Conservation (phyloP, 2,888 invertebrate genomes). For the Drosophila neoperkinsi region DNA sequence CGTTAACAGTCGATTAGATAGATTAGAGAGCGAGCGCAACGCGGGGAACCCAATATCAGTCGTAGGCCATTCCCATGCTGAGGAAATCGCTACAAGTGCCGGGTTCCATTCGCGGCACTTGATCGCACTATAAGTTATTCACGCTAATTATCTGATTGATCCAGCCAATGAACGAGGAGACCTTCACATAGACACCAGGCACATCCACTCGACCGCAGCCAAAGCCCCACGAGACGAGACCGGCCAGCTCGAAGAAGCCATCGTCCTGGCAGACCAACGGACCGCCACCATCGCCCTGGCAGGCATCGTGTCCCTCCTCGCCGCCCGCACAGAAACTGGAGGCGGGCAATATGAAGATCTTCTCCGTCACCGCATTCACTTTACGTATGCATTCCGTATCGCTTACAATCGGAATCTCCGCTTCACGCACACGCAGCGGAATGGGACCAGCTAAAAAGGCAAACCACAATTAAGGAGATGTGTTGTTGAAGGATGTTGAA, state of each 20-base stretch:
- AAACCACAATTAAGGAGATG: background rate
- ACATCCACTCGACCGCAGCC: constrained; percentile 97
- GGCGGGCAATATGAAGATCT: constrained; percentile 96
- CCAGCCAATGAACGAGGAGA: constrained; percentile 98
- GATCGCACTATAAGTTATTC: constrained; percentile 90
- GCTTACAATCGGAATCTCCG: constrained; percentile 96
- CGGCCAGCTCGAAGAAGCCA: constrained; percentile 96
- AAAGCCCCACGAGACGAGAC: constrained; percentile 97
- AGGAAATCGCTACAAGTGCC: constrained; percentile 64
- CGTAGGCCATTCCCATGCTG: constrained; percentile 51
- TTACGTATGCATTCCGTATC: constrained; percentile 96
- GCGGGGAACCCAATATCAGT: constrained; percentile 50
- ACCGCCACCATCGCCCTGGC: constrained; percentile 98
- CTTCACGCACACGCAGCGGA: constrained; percentile 94
- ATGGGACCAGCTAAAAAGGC: constrained; percentile 92
- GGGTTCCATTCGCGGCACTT: constrained; percentile 46
- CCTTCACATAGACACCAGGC: constrained; percentile 98
- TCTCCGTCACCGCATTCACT: constrained; percentile 97
- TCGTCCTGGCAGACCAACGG: constrained; percentile 96
- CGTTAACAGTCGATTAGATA: constrained; percentile 67
- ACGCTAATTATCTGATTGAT: constrained; percentile 98
- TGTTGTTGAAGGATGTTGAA: background rate
- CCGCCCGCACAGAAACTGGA: constrained; percentile 98
- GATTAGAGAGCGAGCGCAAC: constrained; percentile 25
- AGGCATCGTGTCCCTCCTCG: constrained; percentile 96